Conservation (phyloP, 2,888 invertebrate species). For the Petrophora chlorosata region DNA sequence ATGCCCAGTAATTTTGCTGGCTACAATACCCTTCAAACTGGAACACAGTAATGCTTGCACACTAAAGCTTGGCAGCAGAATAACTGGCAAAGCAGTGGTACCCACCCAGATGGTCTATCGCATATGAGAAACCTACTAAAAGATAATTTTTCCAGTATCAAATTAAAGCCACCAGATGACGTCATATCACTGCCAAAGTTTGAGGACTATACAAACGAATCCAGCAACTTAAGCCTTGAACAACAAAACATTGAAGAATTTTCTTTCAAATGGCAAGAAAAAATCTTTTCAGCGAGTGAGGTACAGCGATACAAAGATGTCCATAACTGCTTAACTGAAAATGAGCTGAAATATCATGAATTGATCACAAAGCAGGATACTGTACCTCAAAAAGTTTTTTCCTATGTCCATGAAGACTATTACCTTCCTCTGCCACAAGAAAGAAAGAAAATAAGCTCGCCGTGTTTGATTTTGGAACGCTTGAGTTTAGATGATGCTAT, state of each 20-base stretch:
- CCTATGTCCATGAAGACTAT: constrained; percentile 84
- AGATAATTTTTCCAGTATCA: constrained; percentile 61
- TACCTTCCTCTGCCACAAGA: constrained; percentile 65
- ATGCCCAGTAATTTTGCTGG: no score
- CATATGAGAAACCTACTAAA: no score
- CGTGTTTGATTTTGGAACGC: constrained; percentile 50
- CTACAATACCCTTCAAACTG: no score
- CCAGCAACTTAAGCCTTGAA: constrained; percentile 46
- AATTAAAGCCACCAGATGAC: constrained; percentile 61
- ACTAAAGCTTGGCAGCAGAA: no score
- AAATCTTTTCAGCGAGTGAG: constrained; percentile 86
- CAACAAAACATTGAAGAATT: constrained; percentile 56
- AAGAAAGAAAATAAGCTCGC: constrained; percentile 32
- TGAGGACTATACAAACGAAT: constrained; percentile 57
- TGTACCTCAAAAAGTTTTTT: constrained; percentile 71
- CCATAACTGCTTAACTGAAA: constrained; percentile 85
- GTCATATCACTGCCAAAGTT: constrained; percentile 66
- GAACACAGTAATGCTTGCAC: no score
- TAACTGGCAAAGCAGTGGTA: no score
- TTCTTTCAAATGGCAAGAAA: constrained; percentile 88
- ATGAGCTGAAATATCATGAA: constrained; percentile 72
- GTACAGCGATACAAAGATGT: constrained; percentile 83
- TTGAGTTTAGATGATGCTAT: constrained; percentile 49
- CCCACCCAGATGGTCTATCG: no score
- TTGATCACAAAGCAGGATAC: constrained; percentile 56